These are phyloP conservation scores for Hippoglossus hippoglossus DNA, from an alignment of 2,797 vertebrate genomes.

Conservation along the genomic window DNA sequence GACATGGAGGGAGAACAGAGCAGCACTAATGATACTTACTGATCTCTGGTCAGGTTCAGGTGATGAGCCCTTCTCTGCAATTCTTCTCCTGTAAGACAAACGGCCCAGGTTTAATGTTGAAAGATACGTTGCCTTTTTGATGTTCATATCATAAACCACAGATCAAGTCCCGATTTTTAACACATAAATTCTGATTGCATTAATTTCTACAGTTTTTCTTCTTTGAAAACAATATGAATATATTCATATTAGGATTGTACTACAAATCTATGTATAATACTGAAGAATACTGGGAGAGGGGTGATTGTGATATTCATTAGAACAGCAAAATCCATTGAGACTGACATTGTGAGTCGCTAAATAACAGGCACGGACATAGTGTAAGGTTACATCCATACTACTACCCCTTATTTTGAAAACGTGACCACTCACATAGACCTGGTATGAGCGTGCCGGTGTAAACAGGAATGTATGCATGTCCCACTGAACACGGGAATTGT, in stretches of 20 bases:
- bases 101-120: neutral
- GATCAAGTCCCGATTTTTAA: neutral
- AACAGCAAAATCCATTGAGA: no score
- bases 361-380: neutral
- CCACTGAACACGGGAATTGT: no score
- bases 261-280: neutral
- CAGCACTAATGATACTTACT: conserved; percentile 81
- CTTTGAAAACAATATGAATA: neutral
- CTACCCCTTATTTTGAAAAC: no score
- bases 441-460: no score
- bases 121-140: neutral
- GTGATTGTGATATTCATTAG: no score
- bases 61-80: conserved; percentile 96
- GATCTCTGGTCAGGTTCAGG: conserved; percentile 92
- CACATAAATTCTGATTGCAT: no score
- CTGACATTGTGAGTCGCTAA: neutral
- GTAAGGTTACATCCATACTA: no score
- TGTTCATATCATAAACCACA: neutral
- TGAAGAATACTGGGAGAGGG: no score
- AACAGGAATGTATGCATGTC: no score
- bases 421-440: no score
- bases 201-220: no score
- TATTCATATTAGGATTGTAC: neutral
- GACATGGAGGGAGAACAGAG: neutral
- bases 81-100: conserved; percentile 89